Evolutionary conservation across 2,888 invertebrate species (phyloP).

Genomic region (Drosophila anomalipes): DNA sequence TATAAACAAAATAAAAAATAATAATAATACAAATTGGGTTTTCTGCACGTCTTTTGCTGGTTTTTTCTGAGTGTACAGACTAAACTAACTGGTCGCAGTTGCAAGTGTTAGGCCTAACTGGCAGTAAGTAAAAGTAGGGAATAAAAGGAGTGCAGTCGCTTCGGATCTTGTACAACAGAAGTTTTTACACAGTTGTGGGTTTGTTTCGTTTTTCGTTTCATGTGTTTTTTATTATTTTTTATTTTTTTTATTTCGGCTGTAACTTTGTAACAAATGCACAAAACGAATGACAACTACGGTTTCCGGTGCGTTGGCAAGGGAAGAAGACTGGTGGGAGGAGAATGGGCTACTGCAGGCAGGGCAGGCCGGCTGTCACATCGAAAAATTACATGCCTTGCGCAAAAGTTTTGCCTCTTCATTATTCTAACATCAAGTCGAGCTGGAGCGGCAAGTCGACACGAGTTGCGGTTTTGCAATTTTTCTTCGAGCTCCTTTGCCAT

Average conservation of each 20-base stretch:
- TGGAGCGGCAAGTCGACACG: conserved; percentile 73
- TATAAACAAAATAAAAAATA: neutral
- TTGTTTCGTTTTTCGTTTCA: conserved; percentile 45
- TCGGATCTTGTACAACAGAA: conserved; percentile 61
- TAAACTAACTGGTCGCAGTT: neutral
- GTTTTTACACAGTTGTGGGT: conserved; percentile 68
- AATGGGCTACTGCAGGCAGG: conserved; percentile 9
- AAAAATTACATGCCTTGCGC: conserved; percentile 83
- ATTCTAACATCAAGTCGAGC: conserved; percentile 82
- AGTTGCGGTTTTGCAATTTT: conserved; percentile 81
- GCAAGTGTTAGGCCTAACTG: conserved; percentile 61
- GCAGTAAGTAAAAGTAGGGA: conserved; percentile 14
- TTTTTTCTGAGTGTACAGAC: conserved; percentile 4
- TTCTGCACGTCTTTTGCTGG: neutral
- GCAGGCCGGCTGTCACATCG: conserved; percentile 83
- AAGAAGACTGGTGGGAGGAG: neutral
- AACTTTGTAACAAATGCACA: conserved; percentile 79
- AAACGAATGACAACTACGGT: conserved; percentile 82
- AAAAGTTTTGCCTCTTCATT: conserved; percentile 84
- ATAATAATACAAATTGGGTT: neutral
- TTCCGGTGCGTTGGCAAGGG: conserved; percentile 47
- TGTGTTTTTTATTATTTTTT: conserved; percentile 45
- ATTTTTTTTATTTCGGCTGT: conserved; percentile 54
- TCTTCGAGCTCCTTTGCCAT: conserved; percentile 54
- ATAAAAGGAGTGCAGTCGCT: conserved; percentile 41